Base-by-base conservation (phyloP, 2,113 vertebrate genomes). In the Sprattus sprattus region DNA sequence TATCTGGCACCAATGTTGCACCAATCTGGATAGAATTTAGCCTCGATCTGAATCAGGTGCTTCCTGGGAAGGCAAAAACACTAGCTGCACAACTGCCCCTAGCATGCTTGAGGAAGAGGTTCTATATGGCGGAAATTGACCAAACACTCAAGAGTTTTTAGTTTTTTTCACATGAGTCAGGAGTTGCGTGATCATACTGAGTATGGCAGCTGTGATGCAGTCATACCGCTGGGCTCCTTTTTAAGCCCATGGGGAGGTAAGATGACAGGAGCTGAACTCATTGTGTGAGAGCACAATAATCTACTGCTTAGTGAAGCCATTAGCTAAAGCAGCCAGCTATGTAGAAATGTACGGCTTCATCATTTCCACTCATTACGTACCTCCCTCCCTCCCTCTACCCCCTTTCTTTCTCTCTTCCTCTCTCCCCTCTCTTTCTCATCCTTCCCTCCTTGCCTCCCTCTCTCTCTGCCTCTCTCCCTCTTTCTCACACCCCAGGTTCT, bases 251-350 rank as follows among this genome's bases (percentile, higher is more conserved):
- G 25, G 64, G 64, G 64, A 25, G 64, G 25, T 13, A 32, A 11
- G 64, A 71, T 71, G 64, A 71, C 64, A 71, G 64, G 64, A 32
- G 64, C 64, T 71, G n/a, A 25, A 15, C n/a, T 71, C 64, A 71
- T 71, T 71, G 64, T 71, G 64, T 32, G n/a, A 4, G 25, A 28
- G 64, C 64, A 71, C 64, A 71, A 71, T 71, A 71, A 71, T 71
- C 64, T 71, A 71, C n/a, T 71, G 64, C 64, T 71, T 71, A 71
- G 64, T 71, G 64, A 71, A 71, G 64, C 64, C 64, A 71, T 71
- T 71, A 71, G 64, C 64, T 32, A 71, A 71, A 28, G 64, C 64
- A 71, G 64, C 64, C 64, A 71, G 64, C 64, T 71, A 71, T 71
- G 64, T 28, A 71, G 25, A 32, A 71, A 71, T 13, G 64, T 71